These are phyloP conservation scores for Drosophila pegasa DNA, from an alignment of 2,888 invertebrate genomes.

Conservation along the genomic window DNA sequence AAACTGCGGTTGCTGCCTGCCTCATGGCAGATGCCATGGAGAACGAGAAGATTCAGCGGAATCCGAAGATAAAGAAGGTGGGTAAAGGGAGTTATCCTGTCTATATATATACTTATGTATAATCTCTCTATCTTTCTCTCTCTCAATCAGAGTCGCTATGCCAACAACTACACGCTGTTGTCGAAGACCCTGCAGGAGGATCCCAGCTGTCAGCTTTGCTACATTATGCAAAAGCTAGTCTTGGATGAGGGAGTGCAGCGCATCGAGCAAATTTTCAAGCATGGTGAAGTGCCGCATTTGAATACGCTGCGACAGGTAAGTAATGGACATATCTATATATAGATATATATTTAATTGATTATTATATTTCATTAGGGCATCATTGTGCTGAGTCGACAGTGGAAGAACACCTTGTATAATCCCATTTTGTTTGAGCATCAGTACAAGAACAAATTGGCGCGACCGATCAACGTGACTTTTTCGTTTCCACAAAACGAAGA, in stretches of 20 bases:
- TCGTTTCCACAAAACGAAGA: constrained; percentile 93
- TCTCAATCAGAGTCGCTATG: constrained; percentile 91
- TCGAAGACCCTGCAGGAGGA: constrained; percentile 97
- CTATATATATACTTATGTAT: too few species aligned
- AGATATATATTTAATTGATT: not conserved
- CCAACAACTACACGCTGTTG: constrained; percentile 92
- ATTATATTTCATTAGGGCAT: constrained; percentile 88
- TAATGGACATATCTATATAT: not conserved
- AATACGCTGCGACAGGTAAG: constrained; percentile 93
- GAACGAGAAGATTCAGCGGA: constrained; percentile 89
- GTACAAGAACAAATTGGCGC: constrained; percentile 92
- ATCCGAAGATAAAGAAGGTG: constrained; percentile 84
- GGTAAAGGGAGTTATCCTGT: not conserved
- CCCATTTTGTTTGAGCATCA: constrained; percentile 95
- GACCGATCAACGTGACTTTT: constrained; percentile 95
- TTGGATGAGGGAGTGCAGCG: constrained; percentile 90
- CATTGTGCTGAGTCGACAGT: constrained; percentile 97
- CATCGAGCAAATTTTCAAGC: constrained; percentile 93
- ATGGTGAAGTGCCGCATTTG: constrained; percentile 93
- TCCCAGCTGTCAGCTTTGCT: constrained; percentile 97
- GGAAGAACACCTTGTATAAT: constrained; percentile 98
- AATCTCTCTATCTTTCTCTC: constrained; percentile 7
- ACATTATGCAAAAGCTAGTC: constrained; percentile 93
- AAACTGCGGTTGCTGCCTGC: constrained; percentile 95
- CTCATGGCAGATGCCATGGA: constrained; percentile 98